A percentile compares a stretch with the other conserved stretches of the same genome.
phyloP scores from a whole-genome alignment of 2,113 vertebrate species.

The Dicentrarchus labrax region DNA sequence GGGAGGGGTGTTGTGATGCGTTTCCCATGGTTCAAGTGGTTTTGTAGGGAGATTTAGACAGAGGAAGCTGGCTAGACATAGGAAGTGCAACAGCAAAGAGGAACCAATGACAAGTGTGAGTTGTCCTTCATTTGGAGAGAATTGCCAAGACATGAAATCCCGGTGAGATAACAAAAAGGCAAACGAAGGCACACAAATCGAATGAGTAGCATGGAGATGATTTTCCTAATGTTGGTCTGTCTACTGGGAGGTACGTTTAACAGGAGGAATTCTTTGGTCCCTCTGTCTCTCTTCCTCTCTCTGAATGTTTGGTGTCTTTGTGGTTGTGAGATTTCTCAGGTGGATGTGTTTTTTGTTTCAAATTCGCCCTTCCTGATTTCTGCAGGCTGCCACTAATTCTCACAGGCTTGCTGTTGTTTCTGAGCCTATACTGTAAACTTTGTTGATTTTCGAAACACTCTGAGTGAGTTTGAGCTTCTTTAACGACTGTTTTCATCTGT shows the following conservation, averaged over 20 bases:
- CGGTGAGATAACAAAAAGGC: not conserved
- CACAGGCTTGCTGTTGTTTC: not conserved
- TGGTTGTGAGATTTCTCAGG: not conserved
- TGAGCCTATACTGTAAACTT: not conserved
- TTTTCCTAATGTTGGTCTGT: constrained; percentile 26
- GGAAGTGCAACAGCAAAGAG: constrained; percentile 57
- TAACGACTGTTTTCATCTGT: not conserved
- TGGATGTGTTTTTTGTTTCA: not conserved
- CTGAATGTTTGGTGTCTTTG: not conserved
- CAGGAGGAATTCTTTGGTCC: not conserved
- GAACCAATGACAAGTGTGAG: constrained; percentile 23
- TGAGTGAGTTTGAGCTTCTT: not conserved
- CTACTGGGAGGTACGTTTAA: constrained; percentile 57
- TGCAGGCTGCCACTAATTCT: not conserved
- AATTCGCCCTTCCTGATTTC: not conserved
- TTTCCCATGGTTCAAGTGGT: not conserved
- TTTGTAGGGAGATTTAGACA: not conserved
- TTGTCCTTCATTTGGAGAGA: not conserved
- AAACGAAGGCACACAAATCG: not conserved
- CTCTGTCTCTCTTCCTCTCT: not conserved
- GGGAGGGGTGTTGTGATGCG: not conserved
- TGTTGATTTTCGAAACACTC: not conserved
- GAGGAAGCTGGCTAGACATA: not conserved
- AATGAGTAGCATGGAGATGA: constrained; percentile 4
- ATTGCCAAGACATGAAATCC: not conserved